phyloP scores from a whole-genome alignment of 2,797 vertebrate genomes.

The Cottoperca gobio region DNA sequence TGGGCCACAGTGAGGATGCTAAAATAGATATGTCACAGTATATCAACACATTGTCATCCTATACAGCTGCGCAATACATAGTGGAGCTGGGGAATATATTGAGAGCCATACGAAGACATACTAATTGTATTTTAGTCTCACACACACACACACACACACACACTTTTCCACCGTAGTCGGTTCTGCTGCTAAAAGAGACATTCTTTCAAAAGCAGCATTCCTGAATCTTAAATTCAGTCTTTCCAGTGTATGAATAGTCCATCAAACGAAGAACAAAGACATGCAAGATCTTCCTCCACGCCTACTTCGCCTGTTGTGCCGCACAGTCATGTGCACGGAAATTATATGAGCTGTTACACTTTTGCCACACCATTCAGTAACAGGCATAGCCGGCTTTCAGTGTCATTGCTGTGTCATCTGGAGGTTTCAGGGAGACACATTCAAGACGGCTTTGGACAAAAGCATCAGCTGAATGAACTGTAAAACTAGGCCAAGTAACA shows the following conservation, averaged over 20 bases:
- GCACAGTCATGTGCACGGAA: neutral
- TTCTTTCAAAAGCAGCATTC: neutral
- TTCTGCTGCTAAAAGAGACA: neutral
- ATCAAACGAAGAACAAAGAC: neutral
- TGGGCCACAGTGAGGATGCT: neutral
- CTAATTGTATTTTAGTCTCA: neutral
- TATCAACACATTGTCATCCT: neutral
- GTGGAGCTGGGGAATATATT: neutral
- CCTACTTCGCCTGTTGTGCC: neutral
- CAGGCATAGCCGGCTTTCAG: constrained; percentile 5
- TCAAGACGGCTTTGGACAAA: no score
- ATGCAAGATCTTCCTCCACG: neutral
- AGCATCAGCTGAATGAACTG: no score
- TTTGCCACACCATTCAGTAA: neutral
- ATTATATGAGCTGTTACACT: neutral
- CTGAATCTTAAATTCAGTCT: neutral
- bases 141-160: no score
- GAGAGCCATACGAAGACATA: neutral
- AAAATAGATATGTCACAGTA: neutral
- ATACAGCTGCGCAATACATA: neutral
- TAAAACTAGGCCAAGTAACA: neutral
- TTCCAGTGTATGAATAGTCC: neutral
- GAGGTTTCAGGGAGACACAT: neutral
- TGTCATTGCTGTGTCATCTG: neutral
- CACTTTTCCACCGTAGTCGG: neutral